Evolutionary conservation across 2,113 vertebrate genomes (phyloP).

Genomic region (Myocastor coypus): DNA sequence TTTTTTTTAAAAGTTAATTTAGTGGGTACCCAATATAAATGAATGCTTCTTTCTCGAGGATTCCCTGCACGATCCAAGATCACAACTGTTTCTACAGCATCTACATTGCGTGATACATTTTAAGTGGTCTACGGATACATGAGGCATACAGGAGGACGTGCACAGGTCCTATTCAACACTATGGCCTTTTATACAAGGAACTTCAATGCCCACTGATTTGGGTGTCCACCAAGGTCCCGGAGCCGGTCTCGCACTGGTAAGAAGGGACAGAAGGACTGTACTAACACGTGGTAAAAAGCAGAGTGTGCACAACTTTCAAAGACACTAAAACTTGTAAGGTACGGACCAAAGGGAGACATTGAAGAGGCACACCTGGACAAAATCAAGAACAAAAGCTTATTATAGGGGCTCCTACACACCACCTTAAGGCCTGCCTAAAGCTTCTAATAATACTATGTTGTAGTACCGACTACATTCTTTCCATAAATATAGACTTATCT

Average conservation of each 20-base stretch:
- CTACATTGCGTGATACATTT: not conserved
- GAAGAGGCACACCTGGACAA: not conserved
- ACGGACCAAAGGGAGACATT: not conserved
- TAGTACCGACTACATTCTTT: not conserved
- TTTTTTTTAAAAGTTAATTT: too few relatives aligned
- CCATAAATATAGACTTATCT: not conserved
- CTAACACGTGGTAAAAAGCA: not conserved
- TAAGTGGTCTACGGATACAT: not conserved
- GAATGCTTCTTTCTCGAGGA: not conserved
- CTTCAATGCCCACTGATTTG: not conserved
- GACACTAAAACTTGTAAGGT: not conserved
- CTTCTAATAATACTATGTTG: too few relatives aligned
- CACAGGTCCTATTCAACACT: not conserved
- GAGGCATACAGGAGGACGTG: not conserved
- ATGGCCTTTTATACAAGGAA: not conserved
- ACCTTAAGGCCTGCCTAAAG: not conserved
- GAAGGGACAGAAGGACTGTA: not conserved
- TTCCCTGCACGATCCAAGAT: not conserved
- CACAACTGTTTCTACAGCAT: not conserved
- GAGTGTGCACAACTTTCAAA: not conserved
- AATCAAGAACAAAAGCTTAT: not conserved
- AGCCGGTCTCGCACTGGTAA: not conserved
- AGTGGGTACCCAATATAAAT: not conserved
- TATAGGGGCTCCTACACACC: not conserved
- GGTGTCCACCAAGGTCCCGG: not conserved